These are phyloP conservation scores for Blomia tropicalis DNA, from an alignment of 2,888 invertebrate species.

Conservation along the genomic window DNA sequence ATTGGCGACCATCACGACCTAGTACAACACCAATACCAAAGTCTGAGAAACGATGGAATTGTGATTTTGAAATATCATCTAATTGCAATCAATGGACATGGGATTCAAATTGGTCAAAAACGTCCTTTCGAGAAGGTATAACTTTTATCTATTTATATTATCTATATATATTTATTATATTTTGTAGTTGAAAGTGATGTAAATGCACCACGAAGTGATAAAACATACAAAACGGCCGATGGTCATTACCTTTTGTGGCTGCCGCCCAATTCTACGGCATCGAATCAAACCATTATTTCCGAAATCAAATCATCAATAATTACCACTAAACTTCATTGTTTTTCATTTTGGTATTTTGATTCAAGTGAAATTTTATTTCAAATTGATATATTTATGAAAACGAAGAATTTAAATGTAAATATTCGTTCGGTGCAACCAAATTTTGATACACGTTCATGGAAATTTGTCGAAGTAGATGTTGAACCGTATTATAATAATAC, in stretches of 20 bases:
- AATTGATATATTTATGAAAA: not conserved
- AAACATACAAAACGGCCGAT: not conserved
- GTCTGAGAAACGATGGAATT: conserved; percentile 4
- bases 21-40: conserved; percentile 1
- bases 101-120: not conserved
- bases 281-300: not conserved
- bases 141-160: not conserved
- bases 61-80: conserved; percentile 6
- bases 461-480: not conserved
- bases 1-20: not conserved
- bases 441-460: not conserved
- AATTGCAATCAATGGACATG: not conserved
- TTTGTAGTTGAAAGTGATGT: not conserved
- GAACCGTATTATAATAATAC: not conserved
- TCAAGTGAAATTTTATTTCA: not conserved
- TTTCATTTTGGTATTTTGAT: conserved; percentile 15
- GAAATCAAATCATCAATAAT: not conserved
- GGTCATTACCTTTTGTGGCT: conserved; percentile 9
- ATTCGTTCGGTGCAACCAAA: not conserved
- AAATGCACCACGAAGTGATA: conserved; percentile 5
- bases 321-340: conserved; percentile 1
- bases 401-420: not conserved
- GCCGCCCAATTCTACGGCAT: not conserved
- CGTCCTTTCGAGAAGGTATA: not conserved
- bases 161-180: not conserved